Evolutionary conservation across 1,140 invertebrate genomes (phyloP), one percentile per base, ranked within the genome.

Genomic region (Philotrypesis tridentata): DNA sequence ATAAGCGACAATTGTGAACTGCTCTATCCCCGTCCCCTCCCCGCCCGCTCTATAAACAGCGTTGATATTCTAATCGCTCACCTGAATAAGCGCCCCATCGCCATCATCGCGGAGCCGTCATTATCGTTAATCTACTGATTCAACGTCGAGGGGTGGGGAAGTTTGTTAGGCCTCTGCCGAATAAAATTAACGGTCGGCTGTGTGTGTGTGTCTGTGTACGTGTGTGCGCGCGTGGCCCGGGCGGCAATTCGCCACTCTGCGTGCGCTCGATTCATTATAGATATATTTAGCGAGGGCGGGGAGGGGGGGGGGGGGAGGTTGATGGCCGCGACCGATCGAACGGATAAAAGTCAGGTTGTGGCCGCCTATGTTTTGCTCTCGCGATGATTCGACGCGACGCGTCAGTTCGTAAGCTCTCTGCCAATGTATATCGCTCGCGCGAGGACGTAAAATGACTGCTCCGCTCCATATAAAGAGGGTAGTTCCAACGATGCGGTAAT

Each of bases 331-430:
- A 12, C 61, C 61, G 48, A 55, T 55, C 48, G 48, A 55, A 55
- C 48, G 61, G 61, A 65, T 65, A 65, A 65, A 65, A 65, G 25
- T 65, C 61, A 65, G 23, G 12, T 14, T 1, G 8, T 14, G 48
- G 21, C 6, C 21, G 48, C 21, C 6, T 55, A 55, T 55, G 48
- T 55, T 55, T 55, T 55, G 48, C 48, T 55, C n/a, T 27, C 25
- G 61, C 25, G 61, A 29, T 65, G 61, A 65, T 65, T 65, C 23
- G 61, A 65, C 61, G 23, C 61, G 61, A 65, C 61, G 61, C 61
- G 61, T 9, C 61, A 55, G 48, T 55, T 14, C 48, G 48, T 55
- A n/a, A 21, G 21, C 21, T 43, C n/a, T 5, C 33, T 43, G 40
- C 14, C 12, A 14, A 2, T 43, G 4, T 40, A 40, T 40, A 40